Evolutionary conservation across 2,113 vertebrate species (phyloP).

Genomic region (cattle (Bos taurus)): DNA sequence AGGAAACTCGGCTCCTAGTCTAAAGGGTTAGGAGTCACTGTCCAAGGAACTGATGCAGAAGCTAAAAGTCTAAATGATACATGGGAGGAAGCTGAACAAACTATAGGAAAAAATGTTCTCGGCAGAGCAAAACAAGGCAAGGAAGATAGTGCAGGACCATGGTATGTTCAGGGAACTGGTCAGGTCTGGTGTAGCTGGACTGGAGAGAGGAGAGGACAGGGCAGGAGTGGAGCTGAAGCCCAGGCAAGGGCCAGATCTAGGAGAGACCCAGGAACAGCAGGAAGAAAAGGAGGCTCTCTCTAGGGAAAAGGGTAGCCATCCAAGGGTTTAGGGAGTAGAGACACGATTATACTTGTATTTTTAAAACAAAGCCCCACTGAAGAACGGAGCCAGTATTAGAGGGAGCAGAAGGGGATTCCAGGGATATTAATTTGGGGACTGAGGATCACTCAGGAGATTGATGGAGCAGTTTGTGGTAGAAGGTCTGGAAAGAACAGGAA

Average conservation of each 20-base stretch:
- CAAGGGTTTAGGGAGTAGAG: not conserved
- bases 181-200: not conserved
- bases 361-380: not conserved
- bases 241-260: not conserved
- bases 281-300: not conserved
- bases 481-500: not conserved
- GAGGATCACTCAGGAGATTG: not conserved
- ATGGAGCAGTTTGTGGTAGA: not conserved
- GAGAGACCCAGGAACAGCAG: fast-evolving
- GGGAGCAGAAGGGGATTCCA: not conserved
- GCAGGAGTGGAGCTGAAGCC: not conserved
- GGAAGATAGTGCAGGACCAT: not conserved
- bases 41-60: not conserved
- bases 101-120: not conserved
- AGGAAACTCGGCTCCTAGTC: not conserved
- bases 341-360: not conserved
- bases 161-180: too few relatives aligned
- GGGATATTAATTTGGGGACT: too few relatives aligned
- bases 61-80: not conserved
- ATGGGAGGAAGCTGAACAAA: not conserved
- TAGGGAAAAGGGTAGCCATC: not conserved
- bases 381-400: not conserved
- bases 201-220: not conserved
- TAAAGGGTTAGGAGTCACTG: not conserved
- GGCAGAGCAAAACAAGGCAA: not conserved